Conservation (phyloP, 2,113 vertebrate genomes). For the Chamaea fasciata region DNA sequence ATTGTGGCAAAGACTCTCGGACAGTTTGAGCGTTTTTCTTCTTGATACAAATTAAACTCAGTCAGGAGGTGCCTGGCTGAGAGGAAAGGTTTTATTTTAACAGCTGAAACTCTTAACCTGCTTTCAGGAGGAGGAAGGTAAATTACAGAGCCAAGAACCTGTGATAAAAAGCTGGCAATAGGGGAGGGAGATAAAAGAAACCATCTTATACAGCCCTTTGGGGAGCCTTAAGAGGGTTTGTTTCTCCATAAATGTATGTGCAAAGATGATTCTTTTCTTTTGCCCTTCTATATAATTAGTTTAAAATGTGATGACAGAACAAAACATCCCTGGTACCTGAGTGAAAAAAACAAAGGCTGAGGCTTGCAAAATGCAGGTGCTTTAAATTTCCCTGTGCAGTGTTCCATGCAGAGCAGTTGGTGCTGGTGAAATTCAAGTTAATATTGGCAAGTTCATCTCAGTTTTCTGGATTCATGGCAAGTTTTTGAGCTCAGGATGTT, state of each 20-base stretch:
- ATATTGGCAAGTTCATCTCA: not conserved
- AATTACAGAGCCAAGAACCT: not conserved
- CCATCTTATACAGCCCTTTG: not conserved
- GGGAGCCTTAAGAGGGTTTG: not conserved
- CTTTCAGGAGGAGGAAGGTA: not conserved
- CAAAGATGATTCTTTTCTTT: not conserved
- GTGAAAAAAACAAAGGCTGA: not conserved
- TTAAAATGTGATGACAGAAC: not conserved
- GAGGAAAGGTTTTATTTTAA: constrained; percentile 2
- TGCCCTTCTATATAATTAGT: not conserved
- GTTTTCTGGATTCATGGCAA: not conserved
- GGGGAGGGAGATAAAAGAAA: not conserved
- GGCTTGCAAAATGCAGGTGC: not conserved
- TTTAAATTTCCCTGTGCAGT: not conserved
- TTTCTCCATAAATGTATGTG: not conserved
- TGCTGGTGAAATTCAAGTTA: not conserved
- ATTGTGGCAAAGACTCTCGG: not conserved
- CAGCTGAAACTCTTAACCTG: not conserved
- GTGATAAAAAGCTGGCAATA: not conserved
- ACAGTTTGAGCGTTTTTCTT: not conserved
- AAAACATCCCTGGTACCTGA: not conserved
- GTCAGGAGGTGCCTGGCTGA: not conserved
- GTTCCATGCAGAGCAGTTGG: not conserved
- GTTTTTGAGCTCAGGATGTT: not conserved
- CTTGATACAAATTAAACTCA: not conserved